A percentile compares a stretch with the other conserved stretches of the same genome.
phyloP scores from a whole-genome alignment of 1,140 invertebrate species.

The Scaptomyza graminum region DNA sequence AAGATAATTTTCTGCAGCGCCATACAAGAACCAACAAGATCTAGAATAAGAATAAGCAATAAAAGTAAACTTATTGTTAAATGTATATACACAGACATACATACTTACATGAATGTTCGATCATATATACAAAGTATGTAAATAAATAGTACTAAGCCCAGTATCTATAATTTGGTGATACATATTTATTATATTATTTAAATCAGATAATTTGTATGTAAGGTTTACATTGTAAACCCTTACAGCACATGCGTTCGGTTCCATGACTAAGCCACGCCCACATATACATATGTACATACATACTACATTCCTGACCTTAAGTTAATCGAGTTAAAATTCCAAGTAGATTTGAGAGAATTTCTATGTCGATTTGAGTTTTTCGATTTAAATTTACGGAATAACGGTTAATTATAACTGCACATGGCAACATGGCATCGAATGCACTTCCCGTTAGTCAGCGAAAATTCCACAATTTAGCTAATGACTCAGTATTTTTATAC shows the following conservation, averaged over 20 bases:
- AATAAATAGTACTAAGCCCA: too few relatives aligned
- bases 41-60: slow-evolving; percentile 35
- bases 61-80: slow-evolving; percentile 45
- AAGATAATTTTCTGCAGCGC: slow-evolving; percentile 62
- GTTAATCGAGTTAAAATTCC: too few relatives aligned
- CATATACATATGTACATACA: not conserved
- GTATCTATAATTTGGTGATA: too few relatives aligned
- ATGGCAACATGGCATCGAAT: not conserved
- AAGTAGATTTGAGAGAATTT: not conserved
- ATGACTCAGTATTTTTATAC: not conserved
- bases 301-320: not conserved
- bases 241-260: not conserved
- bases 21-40: slow-evolving; percentile 53
- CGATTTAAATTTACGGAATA: too few relatives aligned
- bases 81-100: not conserved
- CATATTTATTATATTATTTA: not conserved
- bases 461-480: not conserved
- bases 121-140: not conserved
- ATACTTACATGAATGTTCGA: not conserved
- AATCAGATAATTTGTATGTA: too few relatives aligned
- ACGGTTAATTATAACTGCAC: not conserved
- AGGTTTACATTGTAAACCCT: not conserved
- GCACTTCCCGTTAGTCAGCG: not conserved
- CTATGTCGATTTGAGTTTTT: not conserved
- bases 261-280: not conserved